A percentile compares a stretch with the other conserved stretches of the same genome.
Conservation (phyloP, 2,113 vertebrate species). For the Corythoichthys haematopterus region DNA sequence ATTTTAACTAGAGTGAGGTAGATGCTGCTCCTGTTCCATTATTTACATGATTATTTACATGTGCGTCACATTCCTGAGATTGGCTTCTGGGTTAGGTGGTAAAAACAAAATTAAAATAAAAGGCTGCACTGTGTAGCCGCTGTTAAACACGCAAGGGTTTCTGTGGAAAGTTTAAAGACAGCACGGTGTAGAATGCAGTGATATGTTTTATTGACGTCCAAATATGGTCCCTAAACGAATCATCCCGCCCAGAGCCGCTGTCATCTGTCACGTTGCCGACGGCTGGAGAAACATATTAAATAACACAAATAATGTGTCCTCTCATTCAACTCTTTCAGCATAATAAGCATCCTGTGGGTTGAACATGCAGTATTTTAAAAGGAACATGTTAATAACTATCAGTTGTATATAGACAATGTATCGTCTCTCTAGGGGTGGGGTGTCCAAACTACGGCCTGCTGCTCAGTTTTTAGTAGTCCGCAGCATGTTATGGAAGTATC, state of each 20-base stretch:
- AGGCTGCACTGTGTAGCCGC: slow-evolving; percentile 7
- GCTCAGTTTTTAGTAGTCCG: too few species aligned
- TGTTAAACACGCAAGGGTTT: slow-evolving; percentile 34
- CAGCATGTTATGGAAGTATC: too few species aligned
- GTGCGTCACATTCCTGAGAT: neutral
- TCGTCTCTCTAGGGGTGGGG: too few species aligned
- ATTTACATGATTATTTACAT: neutral
- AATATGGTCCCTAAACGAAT: slow-evolving; percentile 31
- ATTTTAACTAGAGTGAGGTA: neutral
- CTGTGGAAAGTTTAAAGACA: slow-evolving; percentile 26
- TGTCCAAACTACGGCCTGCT: too few species aligned
- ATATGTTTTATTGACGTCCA: slow-evolving; percentile 24
- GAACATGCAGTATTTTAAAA: neutral
- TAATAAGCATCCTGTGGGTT: neutral
- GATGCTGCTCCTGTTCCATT: neutral
- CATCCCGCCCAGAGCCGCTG: slow-evolving; percentile 1
- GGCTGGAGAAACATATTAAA: neutral
- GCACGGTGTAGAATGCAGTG: slow-evolving; percentile 22
- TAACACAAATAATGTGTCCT: slow-evolving; percentile 3
- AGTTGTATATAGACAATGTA: neutral
- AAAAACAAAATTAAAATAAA: slow-evolving; percentile 11
- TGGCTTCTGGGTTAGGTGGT: neutral
- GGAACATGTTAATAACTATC: neutral
- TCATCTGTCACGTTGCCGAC: slow-evolving; percentile 2
- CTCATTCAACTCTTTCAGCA: slow-evolving; percentile 12